phyloP scores from a whole-genome alignment of 2,113 vertebrate species.

The Ochotona curzoniae region DNA sequence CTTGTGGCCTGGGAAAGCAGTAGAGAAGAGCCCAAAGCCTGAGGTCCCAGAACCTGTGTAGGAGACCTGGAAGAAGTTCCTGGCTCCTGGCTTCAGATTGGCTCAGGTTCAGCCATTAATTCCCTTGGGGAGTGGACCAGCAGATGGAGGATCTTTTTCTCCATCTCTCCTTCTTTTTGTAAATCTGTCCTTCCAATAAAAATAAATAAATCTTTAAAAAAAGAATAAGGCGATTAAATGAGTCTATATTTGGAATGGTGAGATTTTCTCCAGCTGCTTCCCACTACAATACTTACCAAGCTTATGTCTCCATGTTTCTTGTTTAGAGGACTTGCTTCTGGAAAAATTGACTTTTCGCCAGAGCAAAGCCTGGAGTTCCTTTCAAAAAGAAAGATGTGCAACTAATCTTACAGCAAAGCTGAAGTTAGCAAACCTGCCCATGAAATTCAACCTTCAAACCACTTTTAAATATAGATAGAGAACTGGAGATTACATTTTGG shows the following conservation, averaged over 20 bases:
- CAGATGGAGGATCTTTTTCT: no score
- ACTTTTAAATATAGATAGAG: background rate
- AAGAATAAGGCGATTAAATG: slow-evolving; percentile 6
- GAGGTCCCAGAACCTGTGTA: no score
- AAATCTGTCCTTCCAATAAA: no score
- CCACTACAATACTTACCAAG: background rate
- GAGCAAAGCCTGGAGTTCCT: background rate
- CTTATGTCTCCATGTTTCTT: background rate
- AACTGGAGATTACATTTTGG: background rate
- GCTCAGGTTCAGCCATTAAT: no score
- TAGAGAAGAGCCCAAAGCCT: no score
- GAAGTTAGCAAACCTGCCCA: background rate
- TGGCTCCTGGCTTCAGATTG: no score
- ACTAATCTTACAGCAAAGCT: background rate
- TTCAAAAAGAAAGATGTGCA: background rate
- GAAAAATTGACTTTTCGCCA: background rate
- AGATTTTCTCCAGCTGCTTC: background rate
- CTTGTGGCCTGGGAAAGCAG: no score
- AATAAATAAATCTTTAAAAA: no score
- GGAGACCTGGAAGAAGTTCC: no score
- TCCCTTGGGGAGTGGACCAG: no score
- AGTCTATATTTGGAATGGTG: background rate
- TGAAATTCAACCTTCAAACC: background rate
- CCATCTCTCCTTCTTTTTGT: no score
- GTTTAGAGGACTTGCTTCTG: background rate